phyloP scores from a whole-genome alignment of 2,888 invertebrate genomes.

The Punctoribates punctum region DNA sequence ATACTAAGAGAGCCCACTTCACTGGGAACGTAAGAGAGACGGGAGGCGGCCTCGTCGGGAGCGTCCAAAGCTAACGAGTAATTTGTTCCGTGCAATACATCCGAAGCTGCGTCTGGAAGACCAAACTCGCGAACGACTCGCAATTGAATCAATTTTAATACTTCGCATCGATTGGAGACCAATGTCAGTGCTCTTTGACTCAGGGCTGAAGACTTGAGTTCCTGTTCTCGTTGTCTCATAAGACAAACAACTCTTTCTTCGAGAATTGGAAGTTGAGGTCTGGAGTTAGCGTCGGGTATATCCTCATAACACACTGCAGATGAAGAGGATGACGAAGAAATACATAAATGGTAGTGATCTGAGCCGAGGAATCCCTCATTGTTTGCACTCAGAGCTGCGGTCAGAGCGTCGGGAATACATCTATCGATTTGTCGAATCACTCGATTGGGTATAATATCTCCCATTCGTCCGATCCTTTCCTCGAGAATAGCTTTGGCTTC shows the following conservation, averaged over 20 bases:
- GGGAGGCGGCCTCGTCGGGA: not conserved
- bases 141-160: conserved; percentile 72
- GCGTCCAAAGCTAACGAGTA: not conserved
- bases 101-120: conserved; percentile 80
- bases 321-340: conserved; percentile 36
- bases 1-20: conserved; percentile 38
- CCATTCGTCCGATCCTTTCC: conserved; percentile 40
- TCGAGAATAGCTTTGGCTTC: conserved; percentile 67
- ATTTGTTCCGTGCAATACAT: conserved; percentile 59
- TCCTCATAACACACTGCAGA: conserved; percentile 42
- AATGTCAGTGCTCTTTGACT: conserved; percentile 68
- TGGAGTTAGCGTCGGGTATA: conserved; percentile 31
- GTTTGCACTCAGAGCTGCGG: conserved; percentile 46
- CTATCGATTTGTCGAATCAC: conserved; percentile 50
- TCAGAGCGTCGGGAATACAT: conserved; percentile 78
- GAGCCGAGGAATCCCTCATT: conserved; percentile 25
- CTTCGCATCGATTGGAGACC: conserved; percentile 65
- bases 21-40: conserved; percentile 33
- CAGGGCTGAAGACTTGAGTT: conserved; percentile 71
- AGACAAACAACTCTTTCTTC: conserved; percentile 61
- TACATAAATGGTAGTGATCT: conserved; percentile 41
- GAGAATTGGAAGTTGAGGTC: conserved; percentile 43
- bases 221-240: conserved; percentile 79
- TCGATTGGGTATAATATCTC: conserved; percentile 32
- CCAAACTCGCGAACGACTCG: conserved; percentile 91